Percentiles rank a stretch among this genome's conserved stretches.
phyloP scores from a whole-genome alignment of 2,888 invertebrate genomes.

The Crematogaster levior region DNA sequence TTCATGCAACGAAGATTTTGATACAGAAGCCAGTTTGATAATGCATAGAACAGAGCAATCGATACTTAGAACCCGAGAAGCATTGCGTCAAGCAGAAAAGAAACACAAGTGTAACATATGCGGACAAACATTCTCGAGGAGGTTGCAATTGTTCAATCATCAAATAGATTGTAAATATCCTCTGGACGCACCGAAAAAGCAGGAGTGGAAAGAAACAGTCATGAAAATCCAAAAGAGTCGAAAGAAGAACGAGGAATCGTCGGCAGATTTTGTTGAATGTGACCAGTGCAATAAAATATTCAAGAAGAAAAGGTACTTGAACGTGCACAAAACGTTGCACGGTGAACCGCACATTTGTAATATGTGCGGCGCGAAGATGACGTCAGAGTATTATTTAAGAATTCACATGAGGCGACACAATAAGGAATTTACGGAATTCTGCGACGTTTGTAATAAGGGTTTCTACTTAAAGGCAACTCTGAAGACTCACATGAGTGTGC shows the following conservation, averaged over 20 bases:
- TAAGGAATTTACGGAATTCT: slow-evolving; percentile 85
- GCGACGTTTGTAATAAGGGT: slow-evolving; percentile 82
- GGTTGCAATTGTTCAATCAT: slow-evolving; percentile 57
- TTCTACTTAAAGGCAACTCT: slow-evolving; percentile 81
- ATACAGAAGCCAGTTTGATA: slow-evolving; percentile 62
- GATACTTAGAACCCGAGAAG: slow-evolving; percentile 66
- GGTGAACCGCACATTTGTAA: slow-evolving; percentile 88
- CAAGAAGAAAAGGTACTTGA: slow-evolving; percentile 77
- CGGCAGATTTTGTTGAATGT: slow-evolving; percentile 68
- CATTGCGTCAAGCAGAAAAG: slow-evolving; percentile 81
- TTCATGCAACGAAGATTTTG: slow-evolving; percentile 73
- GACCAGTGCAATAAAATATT: slow-evolving; percentile 77
- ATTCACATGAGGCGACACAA: slow-evolving; percentile 88
- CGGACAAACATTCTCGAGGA: slow-evolving; percentile 86
- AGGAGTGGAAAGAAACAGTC: slow-evolving; percentile 9
- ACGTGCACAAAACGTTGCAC: slow-evolving; percentile 76
- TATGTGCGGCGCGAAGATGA: slow-evolving; percentile 88
- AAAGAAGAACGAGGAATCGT: not conserved
- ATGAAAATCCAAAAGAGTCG: slow-evolving; percentile 7
- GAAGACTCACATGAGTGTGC: slow-evolving; percentile 82
- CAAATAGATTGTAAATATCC: slow-evolving; percentile 28
- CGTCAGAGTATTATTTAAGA: slow-evolving; percentile 88
- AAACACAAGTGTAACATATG: slow-evolving; percentile 87
- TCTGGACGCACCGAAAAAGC: slow-evolving; percentile 24
- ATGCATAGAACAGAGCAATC: slow-evolving; percentile 75